Base-by-base conservation (phyloP, 1,140 invertebrate species). In the Aphelinus certus region DNA sequence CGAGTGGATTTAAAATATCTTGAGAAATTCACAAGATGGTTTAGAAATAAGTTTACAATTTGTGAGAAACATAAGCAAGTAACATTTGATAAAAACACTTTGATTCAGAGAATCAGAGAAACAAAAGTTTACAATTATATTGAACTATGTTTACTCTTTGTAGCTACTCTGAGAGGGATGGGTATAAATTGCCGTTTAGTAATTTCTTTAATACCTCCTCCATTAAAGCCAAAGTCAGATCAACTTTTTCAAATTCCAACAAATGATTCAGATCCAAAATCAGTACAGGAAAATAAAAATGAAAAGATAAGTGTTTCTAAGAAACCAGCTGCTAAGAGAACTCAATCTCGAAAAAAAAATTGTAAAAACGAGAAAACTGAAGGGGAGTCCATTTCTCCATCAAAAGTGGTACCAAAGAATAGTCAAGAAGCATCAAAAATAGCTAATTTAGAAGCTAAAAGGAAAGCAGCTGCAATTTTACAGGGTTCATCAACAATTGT, bases 111-210 rank as follows among this genome's bases (percentile, higher is more conserved):
- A 84, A 91, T 95, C 55, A 88, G 89, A 67, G 90, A 88, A 9
- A 92, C 91, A 85, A 88, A 88, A 73, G 91, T 91, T 26, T 85
- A 90, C 58, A 89, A 90, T 81, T 91, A 91, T 78, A 92, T 91
- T 80, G 92, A 94, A 88, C 86, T 93, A 49, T 91, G 93, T 72
- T 90, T 93, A 79, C 89, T 97, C 77, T 96, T 95, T 85, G 86
- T 97, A 56, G 88, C 91, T 45, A 89, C 95, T 77, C 83, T 96
- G 49, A 89, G 96, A 84, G 90, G 92, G 61, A 89, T 97, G 75
- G 95, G 96, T 0, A 86, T 97, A 64, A 92, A 94, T 81, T 93
- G 93, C 78, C 88, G 96, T 73, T 83, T 98, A 55, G 91, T 97
- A n/a, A 81, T 91, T 46, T 91, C 91, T 26, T 81, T 93, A 7